Percentiles rank a stretch among this genome's conserved stretches.
Evolutionary conservation across 2,888 invertebrate genomes (phyloP).

Genomic region (Tuta absoluta): DNA sequence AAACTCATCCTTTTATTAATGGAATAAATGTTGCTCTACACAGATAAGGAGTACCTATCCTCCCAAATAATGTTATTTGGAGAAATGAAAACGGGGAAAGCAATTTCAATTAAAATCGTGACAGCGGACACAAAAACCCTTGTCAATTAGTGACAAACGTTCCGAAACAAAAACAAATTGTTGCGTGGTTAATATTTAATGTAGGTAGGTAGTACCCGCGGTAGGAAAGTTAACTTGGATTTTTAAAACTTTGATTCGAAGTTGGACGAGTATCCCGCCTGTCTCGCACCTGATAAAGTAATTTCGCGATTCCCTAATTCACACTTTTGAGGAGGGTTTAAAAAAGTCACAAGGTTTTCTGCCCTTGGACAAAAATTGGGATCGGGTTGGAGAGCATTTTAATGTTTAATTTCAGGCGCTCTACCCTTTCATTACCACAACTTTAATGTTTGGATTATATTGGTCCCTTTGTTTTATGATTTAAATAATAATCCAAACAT

Average conservation of each 20-base stretch:
- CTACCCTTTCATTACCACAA: slow-evolving; percentile 16
- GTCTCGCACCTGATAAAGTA: slow-evolving; percentile 75
- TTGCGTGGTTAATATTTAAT: slow-evolving; percentile 71
- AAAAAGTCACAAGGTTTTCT: slow-evolving; percentile 66
- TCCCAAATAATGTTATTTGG: neutral
- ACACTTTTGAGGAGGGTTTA: slow-evolving; percentile 76
- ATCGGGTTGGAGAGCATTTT: slow-evolving; percentile 59
- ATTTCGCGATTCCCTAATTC: slow-evolving; percentile 77
- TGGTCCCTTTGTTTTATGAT: neutral
- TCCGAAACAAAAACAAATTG: slow-evolving; percentile 61
- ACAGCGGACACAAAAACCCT: slow-evolving; percentile 59
- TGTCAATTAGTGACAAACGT: slow-evolving; percentile 70
- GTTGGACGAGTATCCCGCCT: slow-evolving; percentile 57
- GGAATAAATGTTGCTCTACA: neutral
- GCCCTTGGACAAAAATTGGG: slow-evolving; percentile 60
- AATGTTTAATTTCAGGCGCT: slow-evolving; percentile 54
- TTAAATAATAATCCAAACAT: neutral
- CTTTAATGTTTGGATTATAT: neutral
- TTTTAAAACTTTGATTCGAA: slow-evolving; percentile 76
- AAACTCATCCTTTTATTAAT: slow-evolving; percentile 7
- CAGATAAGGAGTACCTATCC: neutral
- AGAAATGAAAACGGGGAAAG: slow-evolving; percentile 37
- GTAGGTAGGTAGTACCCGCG: slow-evolving; percentile 49
- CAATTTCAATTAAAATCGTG: slow-evolving; percentile 54
- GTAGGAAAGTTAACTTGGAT: slow-evolving; percentile 73